Evolutionary conservation across 2,888 invertebrate species (phyloP), one percentile per base, ranked within the genome.

Genomic region (Zygothrica quintamaculata): DNA sequence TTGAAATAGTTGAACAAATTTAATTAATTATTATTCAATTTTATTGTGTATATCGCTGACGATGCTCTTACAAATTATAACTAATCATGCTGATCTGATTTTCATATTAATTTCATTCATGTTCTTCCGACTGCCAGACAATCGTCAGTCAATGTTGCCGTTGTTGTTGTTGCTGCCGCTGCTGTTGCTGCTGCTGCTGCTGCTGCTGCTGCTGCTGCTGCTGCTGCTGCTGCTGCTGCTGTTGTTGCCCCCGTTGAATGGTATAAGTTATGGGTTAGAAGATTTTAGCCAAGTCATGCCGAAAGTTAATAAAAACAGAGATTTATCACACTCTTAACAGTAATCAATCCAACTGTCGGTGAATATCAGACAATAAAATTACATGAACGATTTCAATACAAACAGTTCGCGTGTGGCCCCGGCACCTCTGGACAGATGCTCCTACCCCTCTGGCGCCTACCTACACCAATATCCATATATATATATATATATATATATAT

Each of bases 261-360:
- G n/a, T n/a, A n/a, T n/a, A n/a, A n/a, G n/a, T n/a, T n/a, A n/a
- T n/a, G n/a, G n/a, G 16, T 22, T 33, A 13, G 15, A 11, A 33
- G 13, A 50, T 64, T n/a, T 79, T 42, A 48, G 88, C 85, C 44
- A 47, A 59, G 76, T 88, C 89, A 88, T 86, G 66, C 66, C 71
- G 74, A 88, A 87, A 88, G 84, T 88, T 88, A 88, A 88, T 87
- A 84, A 88, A 78, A 84, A 84, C 84, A 84, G 74, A 76, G 77
- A 88, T 88, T 88, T 89, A 89, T 89, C 88, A 88, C 88, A 89
- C 88, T 84, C 88, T 71, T 81, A 75, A 85, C 74, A 87, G 76
- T 77, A 86, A 86, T 77, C 76, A 77, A 77, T 74, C 68, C 81
- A 59, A 67, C 75, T 71, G 84, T 65, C 70, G 73, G 80, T 70